Evolutionary conservation across 23 tunicate genomes (phyloP).

Genomic region (Styela clava): DNA sequence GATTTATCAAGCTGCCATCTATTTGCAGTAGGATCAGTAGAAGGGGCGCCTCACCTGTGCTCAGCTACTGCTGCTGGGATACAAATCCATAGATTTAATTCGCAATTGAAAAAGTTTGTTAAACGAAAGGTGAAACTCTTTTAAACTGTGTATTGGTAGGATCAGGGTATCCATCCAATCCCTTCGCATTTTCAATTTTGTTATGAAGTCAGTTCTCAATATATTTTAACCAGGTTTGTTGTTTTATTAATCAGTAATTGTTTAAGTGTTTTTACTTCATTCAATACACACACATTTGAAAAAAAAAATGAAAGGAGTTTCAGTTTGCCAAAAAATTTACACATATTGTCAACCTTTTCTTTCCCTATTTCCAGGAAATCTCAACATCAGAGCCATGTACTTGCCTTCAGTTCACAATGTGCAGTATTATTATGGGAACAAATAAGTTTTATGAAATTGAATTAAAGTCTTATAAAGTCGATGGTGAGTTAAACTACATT

Average conservation of each 20-base stretch:
- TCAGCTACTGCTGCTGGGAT: conserved; percentile 54
- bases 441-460: conserved; percentile 83
- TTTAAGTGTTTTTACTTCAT: too few species aligned
- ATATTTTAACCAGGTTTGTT: too few species aligned
- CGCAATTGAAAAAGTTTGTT: conserved; percentile 50
- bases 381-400: conserved; percentile 76
- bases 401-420: conserved; percentile 80
- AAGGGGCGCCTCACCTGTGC: conserved; percentile 50
- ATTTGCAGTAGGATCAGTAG: conserved; percentile 59
- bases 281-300: too few species aligned
- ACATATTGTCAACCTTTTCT: too few species aligned
- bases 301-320: too few species aligned
- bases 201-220: too few species aligned
- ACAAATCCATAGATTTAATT: conserved; percentile 43
- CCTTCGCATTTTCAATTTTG: too few species aligned
- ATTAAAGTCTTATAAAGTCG: conserved; percentile 61
- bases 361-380: conserved; percentile 70
- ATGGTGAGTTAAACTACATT: conserved; percentile 49
- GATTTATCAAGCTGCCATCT: conserved; percentile 62
- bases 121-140: conserved; percentile 58
- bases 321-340: too few species aligned
- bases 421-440: conserved; percentile 84
- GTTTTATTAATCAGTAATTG: too few species aligned
- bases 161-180: too few species aligned
- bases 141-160: background rate